A percentile compares a stretch with the other conserved stretches of the same genome.
These are phyloP conservation scores for Chrysotoxum bicinctum DNA, from an alignment of 2,888 invertebrate genomes.

Conservation along the genomic window DNA sequence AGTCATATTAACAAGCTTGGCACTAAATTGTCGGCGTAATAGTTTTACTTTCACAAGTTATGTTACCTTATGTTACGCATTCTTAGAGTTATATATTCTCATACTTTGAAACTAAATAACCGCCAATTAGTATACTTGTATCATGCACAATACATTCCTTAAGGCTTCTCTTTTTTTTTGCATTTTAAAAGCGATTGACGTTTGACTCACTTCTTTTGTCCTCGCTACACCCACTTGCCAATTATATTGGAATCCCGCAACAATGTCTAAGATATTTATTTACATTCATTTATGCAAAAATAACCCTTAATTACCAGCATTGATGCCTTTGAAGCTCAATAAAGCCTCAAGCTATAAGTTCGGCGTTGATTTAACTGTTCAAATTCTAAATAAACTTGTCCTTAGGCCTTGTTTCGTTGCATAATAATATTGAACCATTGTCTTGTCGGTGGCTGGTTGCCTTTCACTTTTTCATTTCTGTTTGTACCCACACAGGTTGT, in stretches of 20 bases:
- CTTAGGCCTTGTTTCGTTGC: constrained; percentile 58
- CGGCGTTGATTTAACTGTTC: constrained; percentile 34
- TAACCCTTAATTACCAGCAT: constrained; percentile 22
- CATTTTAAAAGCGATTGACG: background rate
- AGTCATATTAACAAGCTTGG: no score
- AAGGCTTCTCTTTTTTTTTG: background rate
- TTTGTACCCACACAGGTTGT: constrained; percentile 45
- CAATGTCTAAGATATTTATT: background rate
- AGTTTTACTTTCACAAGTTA: no score
- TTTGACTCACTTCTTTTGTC: constrained; percentile 11
- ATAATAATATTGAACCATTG: constrained; percentile 48
- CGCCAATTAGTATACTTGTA: background rate
- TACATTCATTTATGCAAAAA: background rate
- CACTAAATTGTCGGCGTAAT: no score
- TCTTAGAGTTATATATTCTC: no score
- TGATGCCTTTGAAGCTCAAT: constrained; percentile 5
- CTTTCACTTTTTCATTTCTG: constrained; percentile 61
- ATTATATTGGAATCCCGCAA: constrained; percentile 17
- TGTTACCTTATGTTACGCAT: no score
- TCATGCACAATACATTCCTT: background rate
- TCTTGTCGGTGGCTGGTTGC: background rate
- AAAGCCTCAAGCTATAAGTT: constrained; percentile 34
- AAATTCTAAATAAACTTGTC: constrained; percentile 56
- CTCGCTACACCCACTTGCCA: constrained; percentile 21
- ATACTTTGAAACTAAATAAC: no score